Evolutionary conservation across 2,888 invertebrate species (phyloP), one percentile per base, ranked within the genome.

Genomic region (Ypsolopha sequella): DNA sequence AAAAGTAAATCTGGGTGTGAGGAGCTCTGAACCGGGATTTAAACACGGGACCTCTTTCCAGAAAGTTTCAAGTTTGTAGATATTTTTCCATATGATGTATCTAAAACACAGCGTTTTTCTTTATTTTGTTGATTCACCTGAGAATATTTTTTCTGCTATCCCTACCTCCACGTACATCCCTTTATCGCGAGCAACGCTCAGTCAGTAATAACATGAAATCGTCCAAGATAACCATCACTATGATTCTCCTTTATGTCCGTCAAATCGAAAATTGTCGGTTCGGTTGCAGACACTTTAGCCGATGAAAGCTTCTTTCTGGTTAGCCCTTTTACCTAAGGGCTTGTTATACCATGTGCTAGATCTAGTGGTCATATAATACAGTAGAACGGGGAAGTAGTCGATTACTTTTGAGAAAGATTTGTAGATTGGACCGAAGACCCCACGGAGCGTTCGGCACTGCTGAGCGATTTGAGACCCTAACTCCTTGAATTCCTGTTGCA

Each of bases 241-340:
- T 71, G 73, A 76, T 76, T 75, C 70, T 66, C 71, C 66, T 75
- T 74, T 72, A 74, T 69, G 69, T 70, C 72, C 74, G 73, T 70
- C 80, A 81, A 85, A 82, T 80, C 72, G 79, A 70, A 81, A 81
- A 84, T 80, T 79, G 80, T 66, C 63, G 70, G 76, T 73, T 74
- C 66, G 56, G 67, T 68, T 65, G 66, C 68, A 63, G 63, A 69
- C 74, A 70, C 68, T 75, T 73, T 70, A 74, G 64, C 64, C 61
- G 58, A 50, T 35, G 50, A 50, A 35, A 11, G 51, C 54, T 50
- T 44, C 46, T 35, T 11, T 33, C 41, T 24, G 34, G 34, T 43
- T 13, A 24, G 35, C 13, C 51, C 50, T 38, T 33, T 43, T 33
- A 45, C 35, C 44, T 36, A 45, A 36, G 39, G 39, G 49, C 49